Evolutionary conservation across 2,888 invertebrate species (phyloP), one percentile per base, ranked within the genome.

Genomic region (Theretra japonica): DNA sequence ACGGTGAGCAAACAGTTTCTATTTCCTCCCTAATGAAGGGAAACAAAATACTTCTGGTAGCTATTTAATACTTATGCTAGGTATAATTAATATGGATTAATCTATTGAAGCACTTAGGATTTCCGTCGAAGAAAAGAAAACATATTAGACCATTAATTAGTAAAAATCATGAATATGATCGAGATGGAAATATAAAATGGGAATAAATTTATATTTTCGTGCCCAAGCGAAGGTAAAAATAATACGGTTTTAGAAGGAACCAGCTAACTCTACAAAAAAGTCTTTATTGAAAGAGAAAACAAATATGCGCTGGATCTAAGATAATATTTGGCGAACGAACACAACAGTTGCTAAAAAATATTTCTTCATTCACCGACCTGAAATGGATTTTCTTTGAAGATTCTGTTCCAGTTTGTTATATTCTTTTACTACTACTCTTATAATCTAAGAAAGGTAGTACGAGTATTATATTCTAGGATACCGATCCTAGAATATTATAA

Each of bases 221-320:
- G 11, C 8, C 41, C 41, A 41, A 41, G 11, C 33, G 8, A 62
- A 19, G 15, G 17, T n/a, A 30, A n/a, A 62, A n/a, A 62, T 6
- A n/a, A n/a, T 30, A n/a, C 30, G 19, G 5, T 21, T 65, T 19
- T n/a, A 1, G 21, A 62, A n/a, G 15, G 21, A 65, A 21, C 15
- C 23, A 21, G 19, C 62, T 41, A 41, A 41, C 62, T 65, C 23
- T 5, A 21, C 21, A 41, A 60, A 28, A 60, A 62, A 65, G 41
- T 41, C 41, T 65, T 65, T 33, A 65, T 15, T 41, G 21, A 41
- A 15, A 41, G 41, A 41, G 62, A 65, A 65, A 62, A 7, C 62
- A 62, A 62, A 65, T 65, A 41, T 65, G 41, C 21, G 2, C 15
- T 11, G 17, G 23, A 65, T 33, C 41, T 23, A 60, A 60, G 41